Base-by-base conservation (phyloP, 2,797 vertebrate genomes). In the Oreochromis mossambicus region DNA sequence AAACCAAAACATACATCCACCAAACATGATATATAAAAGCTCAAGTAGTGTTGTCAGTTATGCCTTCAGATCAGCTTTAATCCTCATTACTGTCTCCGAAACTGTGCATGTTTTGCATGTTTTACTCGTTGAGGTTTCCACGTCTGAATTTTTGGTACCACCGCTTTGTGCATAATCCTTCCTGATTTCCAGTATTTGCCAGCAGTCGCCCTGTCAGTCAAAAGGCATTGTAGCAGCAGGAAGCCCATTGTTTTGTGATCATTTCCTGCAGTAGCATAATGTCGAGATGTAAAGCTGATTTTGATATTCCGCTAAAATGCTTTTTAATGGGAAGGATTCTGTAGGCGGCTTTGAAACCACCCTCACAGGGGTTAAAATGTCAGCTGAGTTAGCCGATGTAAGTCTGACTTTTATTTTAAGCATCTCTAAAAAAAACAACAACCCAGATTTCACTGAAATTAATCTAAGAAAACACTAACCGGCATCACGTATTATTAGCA, bases 131-230 rank as follows among this genome's bases (percentile, higher is more conserved):
- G 55, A 54, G 38, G 24, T 79, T 84, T 21, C 17, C 36, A 63
- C 17, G 17, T 75, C 83, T 82, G 32, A 43, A 46, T 54, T 38
- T 84, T 55, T 63, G 38, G 54, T 11, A 12, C 46, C 54, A 2
- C 52, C 19, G 29, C 48, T 12, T 80, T 41, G 29, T 84, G 83
- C 75, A 83, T 81, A 91, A 88, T 90, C 56, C 81, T 58, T 19
- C 29, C 63, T 82, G 61, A 80, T 87, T 84, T 56, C n/a, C 70
- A 32, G 50, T 43, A 8, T 87, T 83, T 83, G 2, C 32, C 90
- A 70, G 88, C 84, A 51, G 81, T 79, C 13, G 12, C 15, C 51
- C 88, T 77, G 91, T 81, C 91, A 88, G 63, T 92, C 92, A 92
- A 52, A n/a, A 43, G 1, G 73, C 78, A 11, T 10, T 2, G 36